A percentile compares a stretch with the other conserved stretches of the same genome.
Evolutionary conservation across 1,140 invertebrate species (phyloP).

Genomic region (Neelides sp.): DNA sequence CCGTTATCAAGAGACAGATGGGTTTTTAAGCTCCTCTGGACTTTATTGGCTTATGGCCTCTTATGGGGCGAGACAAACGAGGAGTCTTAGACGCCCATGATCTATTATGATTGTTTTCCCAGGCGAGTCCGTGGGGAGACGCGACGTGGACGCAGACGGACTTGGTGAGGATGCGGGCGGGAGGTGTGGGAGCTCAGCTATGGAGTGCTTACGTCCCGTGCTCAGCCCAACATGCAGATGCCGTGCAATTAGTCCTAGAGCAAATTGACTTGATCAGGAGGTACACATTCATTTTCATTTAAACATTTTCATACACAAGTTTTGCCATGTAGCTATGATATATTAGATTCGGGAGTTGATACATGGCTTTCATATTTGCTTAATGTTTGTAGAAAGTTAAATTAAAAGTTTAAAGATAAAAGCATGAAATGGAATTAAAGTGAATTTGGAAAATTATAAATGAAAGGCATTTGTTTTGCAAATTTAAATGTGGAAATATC

Average conservation of each 20-base stretch:
- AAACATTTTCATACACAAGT: no score
- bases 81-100: neutral
- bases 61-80: no score
- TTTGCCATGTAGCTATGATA: no score
- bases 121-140: slow-evolving; percentile 64
- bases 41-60: neutral
- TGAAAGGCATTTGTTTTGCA: no score
- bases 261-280: slow-evolving; percentile 73
- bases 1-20: neutral
- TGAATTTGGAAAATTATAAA: no score
- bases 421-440: no score
- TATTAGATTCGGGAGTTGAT: no score
- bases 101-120: slow-evolving; percentile 30
- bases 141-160: slow-evolving; percentile 71
- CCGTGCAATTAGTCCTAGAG: slow-evolving; percentile 69
- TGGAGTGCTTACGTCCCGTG: slow-evolving; percentile 33
- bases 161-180: slow-evolving; percentile 31
- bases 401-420: no score
- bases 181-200: slow-evolving; percentile 34
- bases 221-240: slow-evolving; percentile 65
- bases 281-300: no score
- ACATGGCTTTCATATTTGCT: no score
- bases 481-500: no score
- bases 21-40: neutral
- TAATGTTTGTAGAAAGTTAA: no score